phyloP scores from a whole-genome alignment of 2,797 vertebrate genomes.

The Pteropus rufus region DNA sequence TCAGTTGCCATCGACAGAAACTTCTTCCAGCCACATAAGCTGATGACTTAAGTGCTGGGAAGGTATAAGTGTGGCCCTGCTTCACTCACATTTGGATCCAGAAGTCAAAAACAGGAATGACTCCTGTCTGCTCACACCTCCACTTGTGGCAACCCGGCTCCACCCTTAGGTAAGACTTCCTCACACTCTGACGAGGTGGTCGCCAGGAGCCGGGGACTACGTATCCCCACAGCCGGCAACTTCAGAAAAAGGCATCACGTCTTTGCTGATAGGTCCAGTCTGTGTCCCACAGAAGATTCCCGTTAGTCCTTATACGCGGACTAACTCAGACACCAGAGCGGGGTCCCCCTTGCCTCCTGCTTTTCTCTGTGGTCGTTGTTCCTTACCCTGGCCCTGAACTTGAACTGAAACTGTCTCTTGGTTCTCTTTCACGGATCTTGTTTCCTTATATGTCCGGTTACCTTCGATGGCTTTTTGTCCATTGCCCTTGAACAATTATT shows the following conservation, averaged over 20 bases:
- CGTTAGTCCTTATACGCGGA: background rate
- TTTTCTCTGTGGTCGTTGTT: background rate
- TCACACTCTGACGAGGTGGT: background rate
- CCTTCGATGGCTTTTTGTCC: background rate
- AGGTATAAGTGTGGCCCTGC: background rate
- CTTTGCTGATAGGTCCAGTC: background rate
- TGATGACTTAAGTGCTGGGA: background rate
- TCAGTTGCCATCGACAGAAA: background rate
- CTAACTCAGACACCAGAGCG: background rate
- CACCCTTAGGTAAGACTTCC: background rate
- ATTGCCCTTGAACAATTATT: background rate
- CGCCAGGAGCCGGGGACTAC: background rate
- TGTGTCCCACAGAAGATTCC: background rate
- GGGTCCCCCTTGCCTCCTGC: background rate
- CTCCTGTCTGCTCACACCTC: background rate
- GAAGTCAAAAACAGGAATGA: background rate
- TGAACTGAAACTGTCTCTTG: background rate
- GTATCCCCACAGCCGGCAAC: rapidly evolving
- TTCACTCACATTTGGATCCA: background rate
- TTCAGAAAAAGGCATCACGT: background rate
- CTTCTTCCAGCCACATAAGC: background rate
- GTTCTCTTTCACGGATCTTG: background rate
- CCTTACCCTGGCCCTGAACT: background rate
- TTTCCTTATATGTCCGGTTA: background rate
- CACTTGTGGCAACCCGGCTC: background rate